Evolutionary conservation across 2,888 invertebrate genomes (phyloP).

Genomic region (Tholera decimalis): DNA sequence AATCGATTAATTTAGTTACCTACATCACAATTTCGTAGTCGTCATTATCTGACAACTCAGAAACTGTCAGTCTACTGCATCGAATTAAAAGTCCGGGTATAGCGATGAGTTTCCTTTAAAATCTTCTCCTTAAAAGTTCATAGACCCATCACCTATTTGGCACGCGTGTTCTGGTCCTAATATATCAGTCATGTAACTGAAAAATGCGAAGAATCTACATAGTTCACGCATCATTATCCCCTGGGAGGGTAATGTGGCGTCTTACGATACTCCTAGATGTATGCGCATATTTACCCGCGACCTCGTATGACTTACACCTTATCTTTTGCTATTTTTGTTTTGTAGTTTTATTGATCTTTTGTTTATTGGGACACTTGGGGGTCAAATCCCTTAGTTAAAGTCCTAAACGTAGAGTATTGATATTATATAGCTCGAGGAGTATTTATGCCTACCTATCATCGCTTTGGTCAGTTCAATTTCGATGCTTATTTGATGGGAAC

Average conservation of each 20-base stretch:
- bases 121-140: neutral
- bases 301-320: constrained; percentile 44
- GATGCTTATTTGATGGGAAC: too few species aligned
- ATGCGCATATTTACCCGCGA: constrained; percentile 69
- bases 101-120: too few species aligned
- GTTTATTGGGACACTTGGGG: constrained; percentile 13
- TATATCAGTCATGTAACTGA: constrained; percentile 18
- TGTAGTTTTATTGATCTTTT: constrained; percentile 18
- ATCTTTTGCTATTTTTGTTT: constrained; percentile 28
- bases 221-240: constrained; percentile 74
- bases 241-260: constrained; percentile 68
- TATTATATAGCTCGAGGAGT: neutral
- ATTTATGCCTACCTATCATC: neutral
- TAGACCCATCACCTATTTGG: constrained; percentile 12
- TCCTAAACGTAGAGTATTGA: neutral
- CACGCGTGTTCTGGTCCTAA: constrained; percentile 2
- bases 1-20: too few species aligned
- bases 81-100: too few species aligned
- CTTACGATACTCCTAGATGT: constrained; percentile 61
- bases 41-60: too few species aligned
- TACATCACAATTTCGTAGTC: too few species aligned
- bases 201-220: constrained; percentile 54
- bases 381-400: neutral
- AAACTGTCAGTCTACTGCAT: too few species aligned
- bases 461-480: neutral